These are phyloP conservation scores for Tachystola acroxantha DNA, from an alignment of 2,888 invertebrate genomes.

Conservation along the genomic window DNA sequence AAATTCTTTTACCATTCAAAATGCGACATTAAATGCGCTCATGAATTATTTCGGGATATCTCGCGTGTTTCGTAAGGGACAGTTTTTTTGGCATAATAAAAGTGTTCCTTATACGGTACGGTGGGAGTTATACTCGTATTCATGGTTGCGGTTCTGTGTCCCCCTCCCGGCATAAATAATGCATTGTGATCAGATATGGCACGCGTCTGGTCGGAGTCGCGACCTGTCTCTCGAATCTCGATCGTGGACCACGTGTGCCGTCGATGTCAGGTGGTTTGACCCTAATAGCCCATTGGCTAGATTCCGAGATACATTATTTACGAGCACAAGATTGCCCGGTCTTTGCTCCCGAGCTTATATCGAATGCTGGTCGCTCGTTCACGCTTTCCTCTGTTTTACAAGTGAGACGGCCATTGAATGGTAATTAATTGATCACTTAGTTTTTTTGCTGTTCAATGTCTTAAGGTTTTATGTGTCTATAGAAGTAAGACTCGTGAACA, in stretches of 20 bases:
- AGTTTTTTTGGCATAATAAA: conserved; percentile 19
- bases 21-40: conserved; percentile 12
- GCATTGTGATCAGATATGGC: conserved; percentile 42
- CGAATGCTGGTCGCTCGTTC: conserved; percentile 2
- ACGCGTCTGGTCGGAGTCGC: conserved; percentile 27
- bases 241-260: conserved; percentile 16
- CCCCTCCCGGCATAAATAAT: conserved; percentile 37
- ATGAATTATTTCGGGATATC: conserved; percentile 25
- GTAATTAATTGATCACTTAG: conserved; percentile 1
- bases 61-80: conserved; percentile 20
- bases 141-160: conserved; percentile 7
- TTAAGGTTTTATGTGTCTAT: too few relatives aligned
- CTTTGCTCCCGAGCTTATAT: not conserved
- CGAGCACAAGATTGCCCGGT: conserved; percentile 9
- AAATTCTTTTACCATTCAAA: conserved; percentile 4
- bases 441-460: not conserved
- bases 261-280: conserved; percentile 38
- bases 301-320: conserved; percentile 27
- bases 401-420: conserved; percentile 4
- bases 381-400: conserved; percentile 3
- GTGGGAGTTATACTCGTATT: conserved; percentile 12
- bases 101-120: conserved; percentile 19
- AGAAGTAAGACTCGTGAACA: too few relatives aligned
- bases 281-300: conserved; percentile 21
- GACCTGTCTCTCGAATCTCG: conserved; percentile 33